phyloP scores from a whole-genome alignment of 53 echinoderm and acorn worm genomes.

The Crossaster papposus region DNA sequence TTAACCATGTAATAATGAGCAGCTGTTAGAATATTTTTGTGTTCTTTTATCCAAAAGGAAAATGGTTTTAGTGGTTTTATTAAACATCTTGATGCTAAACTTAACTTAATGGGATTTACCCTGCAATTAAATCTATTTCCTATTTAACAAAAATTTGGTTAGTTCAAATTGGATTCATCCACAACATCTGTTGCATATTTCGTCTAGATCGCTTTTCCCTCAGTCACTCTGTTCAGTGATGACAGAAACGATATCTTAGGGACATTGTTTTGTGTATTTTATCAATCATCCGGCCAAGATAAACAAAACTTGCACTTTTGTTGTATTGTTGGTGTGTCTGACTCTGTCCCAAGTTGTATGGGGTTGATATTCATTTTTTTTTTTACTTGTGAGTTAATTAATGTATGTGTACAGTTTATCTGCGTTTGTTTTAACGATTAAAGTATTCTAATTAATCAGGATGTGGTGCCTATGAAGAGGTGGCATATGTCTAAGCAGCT shows the following conservation, averaged over 20 bases:
- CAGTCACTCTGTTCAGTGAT: too few species aligned
- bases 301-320: not conserved
- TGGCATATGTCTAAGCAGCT: not conserved
- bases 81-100: too few species aligned
- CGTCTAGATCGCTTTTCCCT: not conserved
- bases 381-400: not conserved
- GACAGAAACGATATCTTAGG: too few species aligned
- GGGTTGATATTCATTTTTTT: not conserved
- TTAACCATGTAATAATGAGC: not conserved
- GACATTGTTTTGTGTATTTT: too few species aligned
- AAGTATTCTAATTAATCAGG: constrained; percentile 1
- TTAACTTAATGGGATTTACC: too few species aligned
- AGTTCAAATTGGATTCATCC: too few species aligned
- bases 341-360: not conserved
- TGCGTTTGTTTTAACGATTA: not conserved
- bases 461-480: not conserved
- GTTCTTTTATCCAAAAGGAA: not conserved
- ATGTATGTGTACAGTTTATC: not conserved
- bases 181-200: not conserved
- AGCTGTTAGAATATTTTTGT: not conserved
- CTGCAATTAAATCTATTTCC: not conserved
- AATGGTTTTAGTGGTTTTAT: too few species aligned
- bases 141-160: not conserved
- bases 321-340: not conserved
- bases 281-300: too few species aligned